Conservation (phyloP, 2,113 vertebrate genomes). For the Blennius ocellaris region DNA sequence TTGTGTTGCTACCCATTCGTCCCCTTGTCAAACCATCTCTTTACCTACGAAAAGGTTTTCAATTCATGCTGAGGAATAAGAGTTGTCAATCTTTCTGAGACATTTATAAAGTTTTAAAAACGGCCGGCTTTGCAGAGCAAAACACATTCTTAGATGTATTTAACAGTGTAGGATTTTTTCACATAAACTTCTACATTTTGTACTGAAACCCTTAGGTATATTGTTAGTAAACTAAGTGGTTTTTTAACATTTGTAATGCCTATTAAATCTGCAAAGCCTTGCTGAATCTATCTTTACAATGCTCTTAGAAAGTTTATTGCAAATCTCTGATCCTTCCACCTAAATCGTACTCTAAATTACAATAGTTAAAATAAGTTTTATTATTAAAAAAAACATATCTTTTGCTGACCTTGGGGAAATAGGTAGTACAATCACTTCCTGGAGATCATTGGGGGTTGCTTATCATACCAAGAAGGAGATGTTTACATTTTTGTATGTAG, state of each 20-base stretch:
- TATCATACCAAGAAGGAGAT: background rate
- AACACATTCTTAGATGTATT: conserved; percentile 47
- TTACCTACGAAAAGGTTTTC: background rate
- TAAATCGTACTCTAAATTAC: background rate
- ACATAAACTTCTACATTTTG: conserved; percentile 67
- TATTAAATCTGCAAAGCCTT: conserved; percentile 51
- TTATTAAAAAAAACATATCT: conserved; percentile 14
- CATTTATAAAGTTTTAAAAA: background rate
- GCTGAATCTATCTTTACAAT: conserved; percentile 16
- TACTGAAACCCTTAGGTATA: conserved; percentile 71
- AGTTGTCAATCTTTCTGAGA: conserved; percentile 28
- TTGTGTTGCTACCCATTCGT: conserved; percentile 36
- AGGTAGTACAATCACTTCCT: background rate
- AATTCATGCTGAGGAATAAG: background rate
- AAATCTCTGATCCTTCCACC: conserved; percentile 19
- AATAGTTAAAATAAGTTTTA: background rate
- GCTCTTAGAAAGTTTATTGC: conserved; percentile 42
- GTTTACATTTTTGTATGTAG: background rate
- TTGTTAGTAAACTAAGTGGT: conserved; percentile 62
- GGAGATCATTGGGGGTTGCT: background rate
- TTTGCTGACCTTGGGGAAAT: background rate
- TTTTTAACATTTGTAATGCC: conserved; percentile 72
- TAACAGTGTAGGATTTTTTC: conserved; percentile 61
- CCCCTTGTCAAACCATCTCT: no score
- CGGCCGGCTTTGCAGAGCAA: conserved; percentile 38